Conservation (phyloP, 2,113 vertebrate species). For the Perognathus longimembris region DNA sequence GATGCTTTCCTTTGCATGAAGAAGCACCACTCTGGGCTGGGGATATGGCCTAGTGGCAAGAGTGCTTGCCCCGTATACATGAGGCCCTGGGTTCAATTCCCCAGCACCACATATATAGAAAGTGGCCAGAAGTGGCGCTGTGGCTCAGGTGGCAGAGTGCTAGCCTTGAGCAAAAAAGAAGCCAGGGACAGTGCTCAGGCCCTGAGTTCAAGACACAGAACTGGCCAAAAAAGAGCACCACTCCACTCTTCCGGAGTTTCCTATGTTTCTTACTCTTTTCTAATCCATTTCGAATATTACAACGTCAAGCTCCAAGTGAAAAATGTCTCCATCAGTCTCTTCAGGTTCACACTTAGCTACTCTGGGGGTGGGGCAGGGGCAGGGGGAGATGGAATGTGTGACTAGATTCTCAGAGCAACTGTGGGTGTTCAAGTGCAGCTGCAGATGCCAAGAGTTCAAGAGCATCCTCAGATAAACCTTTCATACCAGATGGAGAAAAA, state of each 20-base stretch:
- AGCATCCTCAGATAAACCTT: not conserved
- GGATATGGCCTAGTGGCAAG: too few relatives aligned
- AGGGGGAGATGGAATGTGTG: not conserved
- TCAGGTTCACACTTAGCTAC: not conserved
- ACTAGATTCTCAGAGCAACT: not conserved
- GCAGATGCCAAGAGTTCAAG: not conserved
- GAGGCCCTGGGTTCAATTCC: too few relatives aligned
- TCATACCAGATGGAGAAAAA: not conserved
- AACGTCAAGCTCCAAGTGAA: not conserved
- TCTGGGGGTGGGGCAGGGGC: too few relatives aligned
- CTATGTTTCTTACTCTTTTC: constrained; percentile 10
- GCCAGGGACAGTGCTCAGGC: too few relatives aligned
- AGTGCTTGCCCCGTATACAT: too few relatives aligned
- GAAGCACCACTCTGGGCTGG: not conserved
- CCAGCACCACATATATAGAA: too few relatives aligned
- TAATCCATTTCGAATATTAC: not conserved
- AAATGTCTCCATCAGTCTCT: not conserved
- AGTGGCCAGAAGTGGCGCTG: too few relatives aligned
- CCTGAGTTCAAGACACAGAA: too few relatives aligned
- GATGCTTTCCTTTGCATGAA: not conserved
- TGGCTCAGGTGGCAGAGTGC: too few relatives aligned
- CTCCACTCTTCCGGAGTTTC: not conserved
- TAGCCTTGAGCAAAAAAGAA: too few relatives aligned
- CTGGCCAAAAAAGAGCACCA: too few relatives aligned
- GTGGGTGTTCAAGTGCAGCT: too few relatives aligned